phyloP scores from a whole-genome alignment of 2,113 vertebrate genomes.

The Plotosus lineatus region DNA sequence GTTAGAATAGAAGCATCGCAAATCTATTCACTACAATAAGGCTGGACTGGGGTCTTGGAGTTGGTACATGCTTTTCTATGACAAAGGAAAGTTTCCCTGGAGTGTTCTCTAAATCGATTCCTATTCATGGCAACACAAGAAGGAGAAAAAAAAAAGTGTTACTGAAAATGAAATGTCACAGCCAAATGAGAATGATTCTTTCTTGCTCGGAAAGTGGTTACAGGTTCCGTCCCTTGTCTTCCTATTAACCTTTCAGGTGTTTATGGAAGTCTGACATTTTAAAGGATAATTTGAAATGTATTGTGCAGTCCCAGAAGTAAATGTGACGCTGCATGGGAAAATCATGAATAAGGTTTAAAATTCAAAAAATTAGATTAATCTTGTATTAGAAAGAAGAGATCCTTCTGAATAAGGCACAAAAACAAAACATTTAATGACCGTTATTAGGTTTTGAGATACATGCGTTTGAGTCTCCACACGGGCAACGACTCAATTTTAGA shows the following conservation, averaged over 20 bases:
- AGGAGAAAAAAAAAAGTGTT: conserved; percentile 9
- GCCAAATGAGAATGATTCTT: conserved; percentile 20
- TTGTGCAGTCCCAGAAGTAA: not conserved
- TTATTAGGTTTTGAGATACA: no score
- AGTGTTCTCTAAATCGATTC: conserved; percentile 14
- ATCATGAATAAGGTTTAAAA: no score
- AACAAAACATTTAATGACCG: no score
- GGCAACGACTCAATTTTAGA: no score
- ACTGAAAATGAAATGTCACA: conserved; percentile 39
- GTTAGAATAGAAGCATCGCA: conserved; percentile 80
- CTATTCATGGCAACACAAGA: conserved; percentile 10
- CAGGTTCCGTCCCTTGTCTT: conserved; percentile 7
- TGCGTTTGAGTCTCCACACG: no score
- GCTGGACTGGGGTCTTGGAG: not conserved
- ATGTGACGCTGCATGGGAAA: no score
- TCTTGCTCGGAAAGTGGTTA: conserved; percentile 11
- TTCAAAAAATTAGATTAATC: no score
- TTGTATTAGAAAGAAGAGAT: no score
- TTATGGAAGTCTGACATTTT: conserved; percentile 28
- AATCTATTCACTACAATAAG: not conserved
- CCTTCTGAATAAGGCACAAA: no score
- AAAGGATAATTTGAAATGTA: conserved; percentile 21
- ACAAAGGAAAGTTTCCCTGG: conserved; percentile 7
- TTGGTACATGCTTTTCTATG: conserved; percentile 14
- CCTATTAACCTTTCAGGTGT: conserved; percentile 29